A percentile compares a stretch with the other conserved stretches of the same genome.
Conservation (phyloP, 2,888 invertebrate species). For the Subacronicta megacephala region DNA sequence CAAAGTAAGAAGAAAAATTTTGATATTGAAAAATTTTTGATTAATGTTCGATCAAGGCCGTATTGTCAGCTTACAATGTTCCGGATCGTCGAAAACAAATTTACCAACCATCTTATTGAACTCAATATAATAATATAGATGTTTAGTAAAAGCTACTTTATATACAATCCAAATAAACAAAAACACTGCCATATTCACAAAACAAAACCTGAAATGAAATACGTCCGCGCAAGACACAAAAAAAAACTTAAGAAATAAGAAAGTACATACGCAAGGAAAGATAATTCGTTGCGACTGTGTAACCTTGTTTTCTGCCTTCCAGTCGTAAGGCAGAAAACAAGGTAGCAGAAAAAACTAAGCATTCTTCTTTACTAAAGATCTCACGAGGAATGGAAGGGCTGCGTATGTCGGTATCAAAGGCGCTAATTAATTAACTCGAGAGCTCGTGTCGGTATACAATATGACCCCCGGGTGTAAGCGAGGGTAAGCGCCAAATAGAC, state of each 20-base stretch:
- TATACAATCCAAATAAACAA: not conserved
- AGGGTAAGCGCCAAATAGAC: conserved; percentile 59
- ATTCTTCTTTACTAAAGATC: conserved; percentile 66
- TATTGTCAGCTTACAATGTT: conserved; percentile 15
- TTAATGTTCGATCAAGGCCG: conserved; percentile 31
- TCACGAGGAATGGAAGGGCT: conserved; percentile 44
- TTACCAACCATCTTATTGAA: not conserved
- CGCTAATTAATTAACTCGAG: conserved; percentile 81
- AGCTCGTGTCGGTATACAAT: conserved; percentile 66
- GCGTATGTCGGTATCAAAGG: conserved; percentile 68
- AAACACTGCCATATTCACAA: not conserved
- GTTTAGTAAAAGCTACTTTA: not conserved
- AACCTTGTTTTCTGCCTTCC: too few species aligned
- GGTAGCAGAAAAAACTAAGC: conserved; percentile 60
- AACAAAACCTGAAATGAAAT: conserved; percentile 1
- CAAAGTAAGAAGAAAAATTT: conserved; percentile 15
- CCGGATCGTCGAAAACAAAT: conserved; percentile 13
- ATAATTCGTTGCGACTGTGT: conserved; percentile 40
- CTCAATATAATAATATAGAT: not conserved
- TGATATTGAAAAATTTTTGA: conserved; percentile 36
- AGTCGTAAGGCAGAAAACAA: conserved; percentile 53
- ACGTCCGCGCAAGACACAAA: conserved; percentile 1
- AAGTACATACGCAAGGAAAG: conserved; percentile 7
- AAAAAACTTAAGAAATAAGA: conserved; percentile 18
- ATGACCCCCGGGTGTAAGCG: conserved; percentile 62